These are phyloP conservation scores for Sinonovacula constricta DNA, from an alignment of 1,140 invertebrate species.

Conservation along the genomic window DNA sequence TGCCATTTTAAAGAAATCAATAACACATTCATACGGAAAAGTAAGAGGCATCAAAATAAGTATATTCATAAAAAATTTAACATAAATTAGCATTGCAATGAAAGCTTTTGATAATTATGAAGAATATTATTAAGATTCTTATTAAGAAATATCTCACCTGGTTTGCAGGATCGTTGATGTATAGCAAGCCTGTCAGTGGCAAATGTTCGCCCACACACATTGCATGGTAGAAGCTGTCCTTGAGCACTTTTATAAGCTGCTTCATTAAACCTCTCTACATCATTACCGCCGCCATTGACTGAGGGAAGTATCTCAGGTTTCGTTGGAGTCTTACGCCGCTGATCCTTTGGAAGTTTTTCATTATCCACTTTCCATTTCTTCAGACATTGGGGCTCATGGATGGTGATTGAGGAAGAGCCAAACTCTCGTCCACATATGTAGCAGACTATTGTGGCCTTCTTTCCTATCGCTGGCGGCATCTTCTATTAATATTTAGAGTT, in stretches of 20 bases:
- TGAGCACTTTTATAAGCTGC: constrained; percentile 79
- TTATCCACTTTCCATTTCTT: constrained; percentile 87
- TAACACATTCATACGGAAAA: too few species aligned
- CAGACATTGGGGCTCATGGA: constrained; percentile 88
- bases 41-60: too few species aligned
- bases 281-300: constrained; percentile 52
- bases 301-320: constrained; percentile 80
- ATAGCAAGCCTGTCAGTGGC: constrained; percentile 84
- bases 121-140: too few species aligned
- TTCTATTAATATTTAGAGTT: too few species aligned
- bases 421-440: constrained; percentile 79
- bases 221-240: constrained; percentile 82
- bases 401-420: constrained; percentile 82
- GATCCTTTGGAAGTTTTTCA: constrained; percentile 82
- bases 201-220: constrained; percentile 85
- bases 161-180: constrained; percentile 84
- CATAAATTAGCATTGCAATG: too few species aligned
- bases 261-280: constrained; percentile 72
- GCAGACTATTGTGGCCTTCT: constrained; percentile 70
- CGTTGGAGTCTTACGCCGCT: constrained; percentile 82
- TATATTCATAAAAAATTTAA: too few species aligned
- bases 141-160: too few species aligned
- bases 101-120: too few species aligned
- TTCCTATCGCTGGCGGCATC: background rate
- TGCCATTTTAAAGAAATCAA: too few species aligned